Percentiles rank a stretch among this genome's conserved stretches.
Evolutionary conservation across 2,113 vertebrate species (phyloP).

Genomic region (Athene cunicularia): DNA sequence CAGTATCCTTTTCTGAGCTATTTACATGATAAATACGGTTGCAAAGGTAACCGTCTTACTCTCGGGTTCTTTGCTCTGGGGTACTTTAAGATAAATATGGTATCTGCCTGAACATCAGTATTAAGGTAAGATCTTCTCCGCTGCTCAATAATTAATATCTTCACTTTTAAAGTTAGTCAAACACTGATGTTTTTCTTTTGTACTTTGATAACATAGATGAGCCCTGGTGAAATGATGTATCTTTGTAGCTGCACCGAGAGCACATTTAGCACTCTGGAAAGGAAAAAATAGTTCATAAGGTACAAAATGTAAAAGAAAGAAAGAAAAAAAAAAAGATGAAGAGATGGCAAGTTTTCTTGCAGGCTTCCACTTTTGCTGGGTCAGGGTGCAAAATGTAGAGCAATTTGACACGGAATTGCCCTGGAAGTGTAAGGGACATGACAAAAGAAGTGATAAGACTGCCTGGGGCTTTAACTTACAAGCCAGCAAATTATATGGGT

Average conservation of each 20-base stretch:
- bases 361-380: constrained; percentile 12
- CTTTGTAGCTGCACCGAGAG: background rate
- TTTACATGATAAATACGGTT: constrained; percentile 75
- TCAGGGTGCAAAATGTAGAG: constrained; percentile 31
- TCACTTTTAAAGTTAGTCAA: constrained; percentile 48
- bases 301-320: background rate
- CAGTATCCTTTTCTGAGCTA: constrained; percentile 76
- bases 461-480: constrained; percentile 71
- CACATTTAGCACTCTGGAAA: background rate
- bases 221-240: background rate
- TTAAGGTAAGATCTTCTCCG: constrained; percentile 13
- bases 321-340: background rate
- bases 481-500: constrained; percentile 64
- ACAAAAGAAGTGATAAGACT: constrained; percentile 64
- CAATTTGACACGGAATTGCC: constrained; percentile 59
- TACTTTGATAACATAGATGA: background rate
- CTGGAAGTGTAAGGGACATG: constrained; percentile 52
- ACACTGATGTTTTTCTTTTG: background rate
- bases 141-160: constrained; percentile 55
- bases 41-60: constrained; percentile 65
- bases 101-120: constrained; percentile 43
- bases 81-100: constrained; percentile 70
- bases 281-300: background rate
- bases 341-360: background rate
- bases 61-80: constrained; percentile 66